Percentiles rank a stretch among this genome's conserved stretches.
phyloP scores from a whole-genome alignment of 1,140 invertebrate species.

The Lanistes nyassanus region DNA sequence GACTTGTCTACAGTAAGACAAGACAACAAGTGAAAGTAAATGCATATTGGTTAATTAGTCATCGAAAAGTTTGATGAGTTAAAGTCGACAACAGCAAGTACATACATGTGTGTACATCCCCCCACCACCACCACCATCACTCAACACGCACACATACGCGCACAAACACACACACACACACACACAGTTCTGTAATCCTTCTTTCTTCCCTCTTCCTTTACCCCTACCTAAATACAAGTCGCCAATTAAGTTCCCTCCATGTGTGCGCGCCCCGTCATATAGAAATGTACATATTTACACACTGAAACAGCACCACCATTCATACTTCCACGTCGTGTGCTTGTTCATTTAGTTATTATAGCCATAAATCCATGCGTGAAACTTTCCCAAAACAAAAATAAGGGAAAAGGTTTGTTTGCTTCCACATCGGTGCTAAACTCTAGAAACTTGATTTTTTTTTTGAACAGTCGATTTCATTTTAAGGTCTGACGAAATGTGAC shows the following conservation, averaged over 20 bases:
- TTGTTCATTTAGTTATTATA: background rate
- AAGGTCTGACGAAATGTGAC: background rate
- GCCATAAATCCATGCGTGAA: background rate
- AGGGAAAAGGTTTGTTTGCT: too few relatives aligned
- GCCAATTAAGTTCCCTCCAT: too few relatives aligned
- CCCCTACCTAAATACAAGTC: too few relatives aligned
- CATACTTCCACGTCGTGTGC: background rate
- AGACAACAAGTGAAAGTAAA: background rate
- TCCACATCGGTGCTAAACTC: background rate
- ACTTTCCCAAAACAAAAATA: too few relatives aligned
- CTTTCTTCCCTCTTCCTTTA: background rate
- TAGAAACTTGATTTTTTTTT: background rate
- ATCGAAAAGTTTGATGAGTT: background rate
- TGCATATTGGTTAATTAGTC: background rate
- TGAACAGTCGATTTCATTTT: background rate
- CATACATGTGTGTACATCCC: background rate
- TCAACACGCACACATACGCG: slow-evolving; percentile 5
- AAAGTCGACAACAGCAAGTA: background rate
- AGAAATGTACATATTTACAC: slow-evolving; percentile 6
- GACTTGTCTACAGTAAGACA: too few relatives aligned
- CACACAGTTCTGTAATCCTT: background rate
- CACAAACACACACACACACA: slow-evolving; percentile 4
- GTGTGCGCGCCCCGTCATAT: too few relatives aligned
- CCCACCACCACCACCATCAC: background rate
- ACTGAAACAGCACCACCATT: background rate